Conservation (phyloP, 92 coral and sea anemone species). For the Pocillopora grandis region DNA sequence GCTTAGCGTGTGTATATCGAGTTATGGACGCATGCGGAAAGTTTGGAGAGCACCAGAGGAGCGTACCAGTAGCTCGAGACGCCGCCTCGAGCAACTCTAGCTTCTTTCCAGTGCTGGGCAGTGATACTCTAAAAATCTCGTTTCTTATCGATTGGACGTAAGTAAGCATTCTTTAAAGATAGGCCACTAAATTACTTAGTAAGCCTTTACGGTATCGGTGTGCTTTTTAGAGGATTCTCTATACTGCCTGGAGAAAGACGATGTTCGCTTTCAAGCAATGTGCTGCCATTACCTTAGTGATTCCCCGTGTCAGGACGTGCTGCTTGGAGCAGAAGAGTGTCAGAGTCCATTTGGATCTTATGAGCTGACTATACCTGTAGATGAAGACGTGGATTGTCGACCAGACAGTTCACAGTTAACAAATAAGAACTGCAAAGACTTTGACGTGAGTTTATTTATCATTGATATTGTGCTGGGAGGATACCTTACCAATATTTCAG, state of each 20-base stretch:
- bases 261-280: constrained; percentile 29
- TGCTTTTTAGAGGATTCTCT: constrained; percentile 13
- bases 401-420: not conserved
- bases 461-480: not conserved
- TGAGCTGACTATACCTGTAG: constrained; percentile 15
- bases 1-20: not conserved
- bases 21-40: no score
- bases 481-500: not conserved
- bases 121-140: no score
- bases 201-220: no score
- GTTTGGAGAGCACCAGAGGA: no score
- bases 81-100: no score
- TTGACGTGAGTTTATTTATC: constrained; percentile 15
- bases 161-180: no score
- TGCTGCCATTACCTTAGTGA: constrained; percentile 43
- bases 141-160: no score
- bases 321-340: constrained; percentile 29
- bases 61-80: no score
- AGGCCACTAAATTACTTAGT: no score
- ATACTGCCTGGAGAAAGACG: constrained; percentile 29
- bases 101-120: no score
- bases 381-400: not conserved
- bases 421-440: constrained; percentile 30
- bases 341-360: constrained; percentile 40
- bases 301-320: constrained; percentile 16